Evolutionary conservation across 1,140 invertebrate species (phyloP), one percentile per base, ranked within the genome.

Genomic region (Drosophila lacteicornis): DNA sequence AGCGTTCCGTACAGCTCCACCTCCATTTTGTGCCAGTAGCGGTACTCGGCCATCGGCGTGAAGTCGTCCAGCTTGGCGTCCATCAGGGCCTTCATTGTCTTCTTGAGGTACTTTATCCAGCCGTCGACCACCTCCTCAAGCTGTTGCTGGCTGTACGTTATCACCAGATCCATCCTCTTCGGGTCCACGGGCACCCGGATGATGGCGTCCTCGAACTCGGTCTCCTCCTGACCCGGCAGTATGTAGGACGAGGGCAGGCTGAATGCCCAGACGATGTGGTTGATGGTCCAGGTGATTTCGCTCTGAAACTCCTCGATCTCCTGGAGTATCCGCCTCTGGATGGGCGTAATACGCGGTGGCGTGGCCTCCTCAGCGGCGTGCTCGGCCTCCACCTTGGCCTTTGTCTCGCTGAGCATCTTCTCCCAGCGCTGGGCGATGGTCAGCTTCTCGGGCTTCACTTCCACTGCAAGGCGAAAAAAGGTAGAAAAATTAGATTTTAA

Each of bases 21-120:
- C 85, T 97, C 95, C 80, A 95, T 93, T 71, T 97, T 95, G 33
- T 96, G 94, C 97, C 97, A 98, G 74, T 96, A 97, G 49, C 96
- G 95, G 79, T 96, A 97, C 86, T 98, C 97, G 0, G 96, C 95
- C 55, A 98, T 93, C 2, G 97, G 97, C 0, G 96, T 96, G 67
- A 96, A 95, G 0, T 95, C 96, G 47, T 94, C 93, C 1, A 95
- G 94, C 50, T 85, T 92, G 90, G 92, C 43, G 42, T 93, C 93
- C 51, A 94, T 91, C 42, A 94, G 93, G 12, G 90, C 79, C 50
- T 95, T 93, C 55, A 95, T 93, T 3, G 94, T 93, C 67, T 92
- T 93, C 42, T 94, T 93, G 19, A 96, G 95, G 78, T 96, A 95
- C 51, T 94, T 94, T 53, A 95, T 94, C 95, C 96, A 96, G 49